Base-by-base conservation (phyloP, 2,113 vertebrate species). In the Centropus unirufus region DNA sequence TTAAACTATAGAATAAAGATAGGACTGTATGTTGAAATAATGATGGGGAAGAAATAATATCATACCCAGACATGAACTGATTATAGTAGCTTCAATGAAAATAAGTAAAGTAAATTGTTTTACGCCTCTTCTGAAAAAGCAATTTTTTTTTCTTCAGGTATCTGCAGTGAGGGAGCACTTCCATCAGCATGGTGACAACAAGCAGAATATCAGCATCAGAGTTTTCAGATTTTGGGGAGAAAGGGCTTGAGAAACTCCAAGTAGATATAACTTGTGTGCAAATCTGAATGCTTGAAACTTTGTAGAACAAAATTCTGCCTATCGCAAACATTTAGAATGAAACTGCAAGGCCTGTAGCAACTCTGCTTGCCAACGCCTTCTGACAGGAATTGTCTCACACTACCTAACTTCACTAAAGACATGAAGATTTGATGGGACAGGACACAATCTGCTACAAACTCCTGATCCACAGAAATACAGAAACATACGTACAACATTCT, bases 191-290 rank as follows among this genome's bases (percentile, higher is more conserved):
- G 39, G 30, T 26, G 74, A 23, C 42, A 59, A 63, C 0, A 1
- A 73, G 30, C 39, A 68, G 30, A 68, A 87, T 69, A 62, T 74
- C 30, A 54, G 44, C 14, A 76, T 40, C 29, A 67, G 40, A 39
- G 29, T 68, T 79, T 69, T 55, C 19, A 78, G 32, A 19, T 66
- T 87, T 84, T 75, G 15, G 8, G 23, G 21, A 63, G 30, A 58
- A 80, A 62, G 20, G 7, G 8, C n/a, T 39, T 7, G 6, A 34
- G 54, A 68, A 73, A 57, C 14, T 76, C 40, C 20, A 81, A 32
- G 19, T 8, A 64, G 23, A 34, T 0, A 4, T 12, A 32, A 24
- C 27, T 24, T 10, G 0, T 49, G 24, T 0, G 1, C 36, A 77
- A 92, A 87, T 9, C 8, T 70, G 24, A 70, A 55, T 0, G 5